Conservation (phyloP, 2,113 vertebrate species). For the Heterocephalus glaber region DNA sequence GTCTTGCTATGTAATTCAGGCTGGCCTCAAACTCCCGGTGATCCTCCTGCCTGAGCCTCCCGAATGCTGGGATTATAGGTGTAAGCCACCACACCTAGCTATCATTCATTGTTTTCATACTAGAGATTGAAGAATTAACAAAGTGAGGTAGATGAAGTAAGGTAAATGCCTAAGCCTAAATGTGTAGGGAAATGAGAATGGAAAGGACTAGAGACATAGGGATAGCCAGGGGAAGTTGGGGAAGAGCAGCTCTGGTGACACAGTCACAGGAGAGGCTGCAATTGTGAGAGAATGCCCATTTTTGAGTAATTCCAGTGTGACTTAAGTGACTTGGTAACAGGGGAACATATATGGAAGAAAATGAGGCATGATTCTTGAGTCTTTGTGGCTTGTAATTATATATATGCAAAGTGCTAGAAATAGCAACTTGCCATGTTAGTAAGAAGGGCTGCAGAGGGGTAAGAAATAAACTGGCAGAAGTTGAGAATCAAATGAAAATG, state of each 20-base stretch:
- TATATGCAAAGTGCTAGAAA: rapidly evolving
- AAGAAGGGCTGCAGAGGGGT: background rate
- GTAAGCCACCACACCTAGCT: background rate
- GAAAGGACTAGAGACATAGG: background rate
- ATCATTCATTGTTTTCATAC: background rate
- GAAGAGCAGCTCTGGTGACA: background rate
- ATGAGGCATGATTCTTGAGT: background rate
- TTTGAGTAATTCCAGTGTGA: background rate
- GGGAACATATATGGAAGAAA: background rate
- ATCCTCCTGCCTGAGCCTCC: background rate
- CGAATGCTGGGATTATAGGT: background rate
- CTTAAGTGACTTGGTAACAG: too few relatives aligned
- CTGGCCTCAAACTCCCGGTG: background rate
- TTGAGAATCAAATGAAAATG: background rate
- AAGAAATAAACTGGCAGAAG: background rate
- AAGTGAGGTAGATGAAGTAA: background rate
- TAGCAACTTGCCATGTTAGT: background rate
- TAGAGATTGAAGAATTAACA: background rate
- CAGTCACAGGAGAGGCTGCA: background rate
- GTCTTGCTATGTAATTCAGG: background rate
- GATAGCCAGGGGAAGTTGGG: background rate
- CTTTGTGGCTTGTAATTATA: background rate
- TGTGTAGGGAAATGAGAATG: background rate
- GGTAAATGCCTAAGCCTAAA: background rate
- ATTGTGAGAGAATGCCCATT: background rate